phyloP scores from a whole-genome alignment of 2,888 invertebrate species.

The Macrophya annulata region DNA sequence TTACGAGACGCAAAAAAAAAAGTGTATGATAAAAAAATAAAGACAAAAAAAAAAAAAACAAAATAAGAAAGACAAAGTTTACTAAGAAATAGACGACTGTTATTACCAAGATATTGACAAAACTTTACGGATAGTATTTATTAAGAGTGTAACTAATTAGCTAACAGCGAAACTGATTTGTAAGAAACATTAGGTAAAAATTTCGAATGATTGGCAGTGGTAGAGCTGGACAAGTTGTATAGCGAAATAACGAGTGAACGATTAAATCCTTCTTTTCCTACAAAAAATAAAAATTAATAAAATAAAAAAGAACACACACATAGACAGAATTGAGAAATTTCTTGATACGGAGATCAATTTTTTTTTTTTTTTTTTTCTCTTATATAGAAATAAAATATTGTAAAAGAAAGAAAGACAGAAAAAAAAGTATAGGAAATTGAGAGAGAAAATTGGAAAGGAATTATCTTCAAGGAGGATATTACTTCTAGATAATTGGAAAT shows the following conservation, averaged over 20 bases:
- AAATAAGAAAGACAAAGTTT: neutral
- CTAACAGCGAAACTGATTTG: neutral
- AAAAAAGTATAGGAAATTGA: slow-evolving; percentile 75
- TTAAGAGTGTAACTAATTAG: neutral
- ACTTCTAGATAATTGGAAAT: neutral
- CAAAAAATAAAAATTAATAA: neutral
- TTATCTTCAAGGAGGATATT: neutral
- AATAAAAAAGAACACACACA: neutral
- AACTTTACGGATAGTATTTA: neutral
- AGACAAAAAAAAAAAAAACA: neutral
- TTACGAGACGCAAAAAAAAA: neutral
- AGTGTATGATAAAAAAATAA: neutral
- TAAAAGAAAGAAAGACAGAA: no score
- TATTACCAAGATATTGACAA: neutral
- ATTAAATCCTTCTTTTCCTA: neutral
- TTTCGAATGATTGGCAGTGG: no score
- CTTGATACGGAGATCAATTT: neutral
- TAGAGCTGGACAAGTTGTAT: no score
- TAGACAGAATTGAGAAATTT: neutral
- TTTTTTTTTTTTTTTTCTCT: no score
- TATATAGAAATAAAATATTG: neutral
- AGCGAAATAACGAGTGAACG: neutral
- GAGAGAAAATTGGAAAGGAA: slow-evolving; percentile 62
- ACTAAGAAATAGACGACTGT: neutral
- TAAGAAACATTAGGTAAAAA: neutral